Base-by-base conservation (phyloP, 2,888 invertebrate species). In the Teleiodes luculella region DNA sequence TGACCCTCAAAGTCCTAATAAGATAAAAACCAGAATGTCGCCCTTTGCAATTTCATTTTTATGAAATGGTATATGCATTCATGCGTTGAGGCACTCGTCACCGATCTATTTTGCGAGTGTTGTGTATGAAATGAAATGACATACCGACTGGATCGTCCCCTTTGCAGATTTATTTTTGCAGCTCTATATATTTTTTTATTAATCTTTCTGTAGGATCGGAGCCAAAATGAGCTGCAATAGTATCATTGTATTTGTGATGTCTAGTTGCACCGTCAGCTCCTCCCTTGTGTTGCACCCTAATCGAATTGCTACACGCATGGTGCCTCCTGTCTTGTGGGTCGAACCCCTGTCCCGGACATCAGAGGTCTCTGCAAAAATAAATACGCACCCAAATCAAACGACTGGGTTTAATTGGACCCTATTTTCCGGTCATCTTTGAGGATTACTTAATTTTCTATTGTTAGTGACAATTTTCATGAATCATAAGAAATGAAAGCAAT, bases 51-150 rank as follows among this genome's bases (percentile, higher is more conserved):
- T 87, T 86, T 83, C 81, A 86, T 86, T 84, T 86, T 86, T 81
- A 76, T 78, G 78, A 87, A 86, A 86, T 84, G 84, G 80, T 78
- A 70, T 65, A 72, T 70, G 67, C 72, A 68, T 64, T 60, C 65
- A 74, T 71, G 74, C 68, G 64, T 64, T 66, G 67, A 59, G 70
- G 76, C 75, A 74, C 79, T 83, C 86, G 86, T 83, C 86, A 86
- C 80, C 80, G 83, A 86, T 87, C 83, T 81, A 86, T 86, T 85
- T 83, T 76, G 80, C 73, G 80, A 83, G 84, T 82, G 83, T 86
- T 81, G 83, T 81, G 83, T 83, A 84, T 84, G 83, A 86, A 86
- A 88, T 86, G 82, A 81, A 83, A 87, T 86, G 83, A 83, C 81
- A 78, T 78, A 77, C 78, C 68, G 68, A 65, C 64, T 75, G 67